These are phyloP conservation scores for Myotis findleyi DNA, from an alignment of 2,797 vertebrate species.

Conservation along the genomic window DNA sequence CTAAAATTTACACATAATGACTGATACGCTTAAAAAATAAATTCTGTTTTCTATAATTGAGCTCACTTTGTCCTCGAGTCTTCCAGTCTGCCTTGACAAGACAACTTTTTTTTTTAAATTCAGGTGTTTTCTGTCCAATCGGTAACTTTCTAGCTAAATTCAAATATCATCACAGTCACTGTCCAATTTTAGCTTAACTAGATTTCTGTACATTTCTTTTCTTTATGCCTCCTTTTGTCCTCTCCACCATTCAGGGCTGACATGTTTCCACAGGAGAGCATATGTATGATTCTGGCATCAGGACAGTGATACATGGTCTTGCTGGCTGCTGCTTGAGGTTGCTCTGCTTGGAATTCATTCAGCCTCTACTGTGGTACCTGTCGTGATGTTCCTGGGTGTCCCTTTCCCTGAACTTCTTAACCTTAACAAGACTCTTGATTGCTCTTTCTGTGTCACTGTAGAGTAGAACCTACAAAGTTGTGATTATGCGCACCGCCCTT, in stretches of 20 bases:
- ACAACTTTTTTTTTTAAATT: background rate
- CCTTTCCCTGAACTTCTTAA: background rate
- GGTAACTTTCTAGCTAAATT: background rate
- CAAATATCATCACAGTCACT: background rate
- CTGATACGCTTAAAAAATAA: background rate
- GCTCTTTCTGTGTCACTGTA: background rate
- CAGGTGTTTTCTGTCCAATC: background rate
- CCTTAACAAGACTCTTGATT: background rate
- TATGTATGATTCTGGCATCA: background rate
- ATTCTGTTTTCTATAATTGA: slow-evolving; percentile 18
- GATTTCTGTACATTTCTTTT: background rate
- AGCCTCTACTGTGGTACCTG: background rate
- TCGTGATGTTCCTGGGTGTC: background rate
- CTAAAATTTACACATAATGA: background rate
- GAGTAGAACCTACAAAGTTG: background rate
- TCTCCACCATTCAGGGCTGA: background rate
- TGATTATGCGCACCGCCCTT: background rate
- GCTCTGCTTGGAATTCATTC: background rate
- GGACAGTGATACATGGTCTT: background rate
- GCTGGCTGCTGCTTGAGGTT: background rate
- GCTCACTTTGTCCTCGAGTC: background rate
- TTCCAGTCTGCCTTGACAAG: background rate
- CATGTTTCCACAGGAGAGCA: background rate
- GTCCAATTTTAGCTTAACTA: background rate
- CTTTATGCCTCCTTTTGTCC: background rate